Percentiles rank a stretch among this genome's conserved stretches.
Evolutionary conservation across 2,797 vertebrate genomes (phyloP).

Genomic region (Numenius phaeopus): DNA sequence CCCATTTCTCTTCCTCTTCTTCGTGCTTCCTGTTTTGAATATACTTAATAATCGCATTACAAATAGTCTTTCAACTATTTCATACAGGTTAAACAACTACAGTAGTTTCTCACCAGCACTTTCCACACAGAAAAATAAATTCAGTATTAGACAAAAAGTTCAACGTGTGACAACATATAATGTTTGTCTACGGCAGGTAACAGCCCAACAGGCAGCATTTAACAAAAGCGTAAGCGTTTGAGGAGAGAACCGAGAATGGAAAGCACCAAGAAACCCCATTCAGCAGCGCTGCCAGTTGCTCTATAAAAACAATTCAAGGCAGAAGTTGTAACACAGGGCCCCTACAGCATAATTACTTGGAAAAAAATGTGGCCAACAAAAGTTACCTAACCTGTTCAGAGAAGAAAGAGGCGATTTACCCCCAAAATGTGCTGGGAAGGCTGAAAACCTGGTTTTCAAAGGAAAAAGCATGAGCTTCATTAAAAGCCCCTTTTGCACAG

Average conservation of each 20-base stretch:
- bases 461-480: neutral
- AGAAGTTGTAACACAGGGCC: slow-evolving; percentile 14
- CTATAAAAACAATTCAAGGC: neutral
- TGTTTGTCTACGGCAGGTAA: neutral
- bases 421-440: slow-evolving; percentile 4
- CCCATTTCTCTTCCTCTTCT: neutral
- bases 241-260: neutral
- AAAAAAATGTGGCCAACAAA: neutral
- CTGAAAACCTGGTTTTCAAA: slow-evolving; percentile 47
- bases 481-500: neutral
- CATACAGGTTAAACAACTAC: neutral
- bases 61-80: neutral
- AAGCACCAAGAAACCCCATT: neutral
- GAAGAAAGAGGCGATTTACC: slow-evolving; percentile 29
- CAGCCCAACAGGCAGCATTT: neutral
- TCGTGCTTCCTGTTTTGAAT: slow-evolving; percentile 30
- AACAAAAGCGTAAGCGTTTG: neutral
- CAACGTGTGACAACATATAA: neutral
- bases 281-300: neutral
- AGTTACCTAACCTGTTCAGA: slow-evolving; percentile 60
- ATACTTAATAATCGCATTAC: neutral
- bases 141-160: neutral
- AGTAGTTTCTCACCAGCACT: neutral
- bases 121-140: neutral
- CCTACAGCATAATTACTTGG: slow-evolving; percentile 22